Evolutionary conservation across 1,140 invertebrate species (phyloP).

Genomic region (Batillaria attramentaria): DNA sequence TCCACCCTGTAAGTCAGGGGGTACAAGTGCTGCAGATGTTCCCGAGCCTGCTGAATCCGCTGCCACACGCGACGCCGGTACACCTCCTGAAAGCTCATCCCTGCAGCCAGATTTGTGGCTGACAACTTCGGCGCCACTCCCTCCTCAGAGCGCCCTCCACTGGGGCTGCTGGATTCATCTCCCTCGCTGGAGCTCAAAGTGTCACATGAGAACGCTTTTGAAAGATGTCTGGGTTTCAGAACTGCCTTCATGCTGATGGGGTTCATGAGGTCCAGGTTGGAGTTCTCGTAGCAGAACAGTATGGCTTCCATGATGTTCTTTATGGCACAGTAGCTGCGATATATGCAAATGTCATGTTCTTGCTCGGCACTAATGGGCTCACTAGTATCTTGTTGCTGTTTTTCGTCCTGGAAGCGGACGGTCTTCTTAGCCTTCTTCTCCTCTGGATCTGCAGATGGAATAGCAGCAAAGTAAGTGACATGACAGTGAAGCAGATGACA

Average conservation of each 20-base stretch:
- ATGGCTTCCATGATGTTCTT: conserved; percentile 66
- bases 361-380: conserved; percentile 59
- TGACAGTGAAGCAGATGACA: too few relatives aligned
- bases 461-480: too few relatives aligned
- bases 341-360: conserved; percentile 64
- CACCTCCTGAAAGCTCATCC: conserved; percentile 48
- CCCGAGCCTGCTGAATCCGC: conserved; percentile 55
- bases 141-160: background rate
- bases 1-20: conserved; percentile 71
- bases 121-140: conserved; percentile 7
- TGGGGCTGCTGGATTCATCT: conserved; percentile 38
- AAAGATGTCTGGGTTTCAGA: conserved; percentile 19
- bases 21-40: conserved; percentile 62
- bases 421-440: conserved; percentile 51
- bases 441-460: too few relatives aligned
- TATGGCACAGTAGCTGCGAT: conserved; percentile 65
- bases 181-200: conserved; percentile 46
- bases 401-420: conserved; percentile 56
- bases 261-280: conserved; percentile 53
- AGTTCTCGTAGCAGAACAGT: conserved; percentile 58
- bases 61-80: conserved; percentile 59
- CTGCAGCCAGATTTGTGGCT: background rate
- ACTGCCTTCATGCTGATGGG: conserved; percentile 45
- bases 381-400: conserved; percentile 18
- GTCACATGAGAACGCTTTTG: conserved; percentile 31